Conservation (phyloP, 2,113 vertebrate genomes). For the Nipponia nippon region DNA sequence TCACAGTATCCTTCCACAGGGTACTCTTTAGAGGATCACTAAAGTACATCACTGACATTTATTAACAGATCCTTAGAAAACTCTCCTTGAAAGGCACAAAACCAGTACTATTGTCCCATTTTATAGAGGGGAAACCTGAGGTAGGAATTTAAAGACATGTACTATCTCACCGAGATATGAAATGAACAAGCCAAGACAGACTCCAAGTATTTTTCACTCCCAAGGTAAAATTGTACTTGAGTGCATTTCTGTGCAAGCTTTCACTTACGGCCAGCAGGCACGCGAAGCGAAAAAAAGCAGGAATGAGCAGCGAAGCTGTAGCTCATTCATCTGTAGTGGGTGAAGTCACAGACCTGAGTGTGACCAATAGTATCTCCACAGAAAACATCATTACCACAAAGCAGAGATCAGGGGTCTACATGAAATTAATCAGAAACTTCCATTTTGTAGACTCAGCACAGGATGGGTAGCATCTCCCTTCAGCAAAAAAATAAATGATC, state of each 20-base stretch:
- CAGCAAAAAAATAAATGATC: neutral
- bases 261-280: neutral
- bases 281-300: too few relatives aligned
- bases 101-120: conserved; percentile 1
- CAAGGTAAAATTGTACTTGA: neutral
- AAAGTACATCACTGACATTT: neutral
- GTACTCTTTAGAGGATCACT: neutral
- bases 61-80: neutral
- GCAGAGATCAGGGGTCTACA: neutral
- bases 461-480: neutral
- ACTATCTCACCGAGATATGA: neutral
- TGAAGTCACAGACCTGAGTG: neutral
- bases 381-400: neutral
- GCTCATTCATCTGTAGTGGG: neutral
- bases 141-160: neutral
- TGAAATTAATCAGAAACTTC: neutral
- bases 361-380: neutral
- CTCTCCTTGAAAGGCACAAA: neutral
- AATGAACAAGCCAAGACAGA: neutral
- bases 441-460: neutral
- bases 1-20: neutral
- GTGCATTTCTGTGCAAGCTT: neutral
- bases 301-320: neutral
- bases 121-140: conserved; percentile 1
- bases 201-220: neutral